Evolutionary conservation across 2,113 vertebrate species (phyloP).

Genomic region (Tonatia bakeri): DNA sequence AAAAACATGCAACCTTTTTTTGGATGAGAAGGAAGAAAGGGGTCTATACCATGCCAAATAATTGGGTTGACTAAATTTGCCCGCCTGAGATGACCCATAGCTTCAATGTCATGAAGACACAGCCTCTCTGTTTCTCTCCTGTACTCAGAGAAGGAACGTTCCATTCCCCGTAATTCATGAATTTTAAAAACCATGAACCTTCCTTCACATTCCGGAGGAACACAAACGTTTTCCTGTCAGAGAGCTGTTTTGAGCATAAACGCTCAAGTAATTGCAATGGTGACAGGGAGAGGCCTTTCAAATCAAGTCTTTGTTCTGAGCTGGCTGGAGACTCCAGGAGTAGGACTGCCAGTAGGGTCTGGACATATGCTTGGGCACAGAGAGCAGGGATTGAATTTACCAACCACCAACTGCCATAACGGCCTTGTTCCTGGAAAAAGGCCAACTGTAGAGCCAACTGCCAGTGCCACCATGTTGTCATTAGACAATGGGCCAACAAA

Average conservation of each 20-base stretch:
- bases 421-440: constrained; percentile 38
- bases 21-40: not conserved
- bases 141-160: constrained; percentile 60
- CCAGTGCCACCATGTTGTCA: constrained; percentile 41
- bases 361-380: constrained; percentile 62
- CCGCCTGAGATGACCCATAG: constrained; percentile 55
- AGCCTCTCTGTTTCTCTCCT: constrained; percentile 64
- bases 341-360: constrained; percentile 12
- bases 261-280: constrained; percentile 47
- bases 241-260: constrained; percentile 56
- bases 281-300: constrained; percentile 48
- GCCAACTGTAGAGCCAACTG: constrained; percentile 52
- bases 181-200: constrained; percentile 76
- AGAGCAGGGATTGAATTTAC: constrained; percentile 53
- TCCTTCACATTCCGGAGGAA: constrained; percentile 60
- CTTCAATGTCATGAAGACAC: constrained; percentile 59
- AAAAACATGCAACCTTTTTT: not conserved
- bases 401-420: constrained; percentile 67
- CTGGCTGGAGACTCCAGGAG: constrained; percentile 43
- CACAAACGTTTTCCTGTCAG: constrained; percentile 67
- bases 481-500: constrained; percentile 2
- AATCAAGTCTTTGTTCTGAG: constrained; percentile 64
- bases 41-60: constrained; percentile 23
- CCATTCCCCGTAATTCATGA: constrained; percentile 72
- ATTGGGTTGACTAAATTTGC: constrained; percentile 51